Percentiles rank a stretch among this genome's conserved stretches.
Evolutionary conservation across 2,113 vertebrate genomes (phyloP).

Genomic region (Vidua chalybeata): DNA sequence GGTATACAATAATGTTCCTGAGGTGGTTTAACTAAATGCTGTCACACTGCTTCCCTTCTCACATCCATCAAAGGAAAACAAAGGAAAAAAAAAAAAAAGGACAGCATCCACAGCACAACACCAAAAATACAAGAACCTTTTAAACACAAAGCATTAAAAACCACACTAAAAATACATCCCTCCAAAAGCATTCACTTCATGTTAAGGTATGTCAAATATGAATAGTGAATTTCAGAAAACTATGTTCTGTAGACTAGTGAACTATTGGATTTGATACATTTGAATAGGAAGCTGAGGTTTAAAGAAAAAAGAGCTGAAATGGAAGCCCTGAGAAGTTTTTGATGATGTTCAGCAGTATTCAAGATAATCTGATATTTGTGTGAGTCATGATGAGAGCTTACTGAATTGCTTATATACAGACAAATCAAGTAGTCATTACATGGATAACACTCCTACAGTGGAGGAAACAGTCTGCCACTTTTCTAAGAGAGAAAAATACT

Average conservation of each 20-base stretch:
- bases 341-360: not conserved
- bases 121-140: not conserved
- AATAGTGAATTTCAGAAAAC: not conserved
- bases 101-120: not conserved
- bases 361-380: not conserved
- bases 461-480: not conserved
- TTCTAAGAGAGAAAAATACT: not conserved
- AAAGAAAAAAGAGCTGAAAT: not conserved
- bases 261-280: not conserved
- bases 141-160: not conserved
- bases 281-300: not conserved
- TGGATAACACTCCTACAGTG: not conserved
- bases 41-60: not conserved
- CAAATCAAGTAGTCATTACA: not conserved
- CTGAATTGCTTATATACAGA: slow-evolving; percentile 14
- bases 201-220: not conserved
- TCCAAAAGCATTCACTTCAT: not conserved
- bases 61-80: not conserved
- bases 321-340: not conserved
- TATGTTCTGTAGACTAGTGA: not conserved
- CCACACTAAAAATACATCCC: not conserved
- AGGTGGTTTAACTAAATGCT: not conserved
- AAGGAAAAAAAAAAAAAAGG: no score
- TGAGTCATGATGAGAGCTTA: slow-evolving; percentile 17
- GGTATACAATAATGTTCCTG: not conserved